A percentile compares a stretch with the other conserved stretches of the same genome.
phyloP scores from a whole-genome alignment of 2,888 invertebrate species.

The Tetrapedia diversipes region DNA sequence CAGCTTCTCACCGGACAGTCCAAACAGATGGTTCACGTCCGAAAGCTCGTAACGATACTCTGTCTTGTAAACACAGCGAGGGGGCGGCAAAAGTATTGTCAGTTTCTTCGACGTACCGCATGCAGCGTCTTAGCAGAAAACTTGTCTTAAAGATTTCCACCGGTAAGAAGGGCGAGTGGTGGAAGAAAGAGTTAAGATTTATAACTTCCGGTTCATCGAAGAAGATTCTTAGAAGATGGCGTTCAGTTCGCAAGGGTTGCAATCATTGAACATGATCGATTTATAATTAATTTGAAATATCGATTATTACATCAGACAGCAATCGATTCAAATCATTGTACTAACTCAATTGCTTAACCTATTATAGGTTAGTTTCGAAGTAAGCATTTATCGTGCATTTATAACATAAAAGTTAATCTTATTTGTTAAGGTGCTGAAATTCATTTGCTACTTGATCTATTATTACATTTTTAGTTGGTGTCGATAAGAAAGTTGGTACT shows the following conservation, averaged over 20 bases:
- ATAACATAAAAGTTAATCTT: neutral
- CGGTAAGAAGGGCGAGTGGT: slow-evolving; percentile 40
- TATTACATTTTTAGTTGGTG: neutral
- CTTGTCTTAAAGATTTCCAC: slow-evolving; percentile 62
- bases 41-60: slow-evolving; percentile 78
- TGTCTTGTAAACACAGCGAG: slow-evolving; percentile 74
- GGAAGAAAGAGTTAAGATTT: slow-evolving; percentile 75
- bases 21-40: slow-evolving; percentile 76
- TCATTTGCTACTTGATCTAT: neutral
- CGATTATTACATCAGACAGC: neutral
- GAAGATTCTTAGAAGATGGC: slow-evolving; percentile 70
- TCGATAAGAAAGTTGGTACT: neutral
- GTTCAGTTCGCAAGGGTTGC: slow-evolving; percentile 36
- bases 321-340: neutral
- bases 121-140: slow-evolving; percentile 17
- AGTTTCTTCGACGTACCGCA: neutral
- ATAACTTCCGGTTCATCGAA: slow-evolving; percentile 72
- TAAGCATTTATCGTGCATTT: neutral
- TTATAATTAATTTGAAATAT: neutral
- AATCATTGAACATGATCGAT: slow-evolving; percentile 11
- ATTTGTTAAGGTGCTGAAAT: neutral
- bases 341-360: neutral
- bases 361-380: neutral
- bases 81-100: slow-evolving; percentile 65
- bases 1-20: slow-evolving; percentile 61